phyloP scores from a whole-genome alignment of 2,797 vertebrate species.

The Artibeus lituratus region DNA sequence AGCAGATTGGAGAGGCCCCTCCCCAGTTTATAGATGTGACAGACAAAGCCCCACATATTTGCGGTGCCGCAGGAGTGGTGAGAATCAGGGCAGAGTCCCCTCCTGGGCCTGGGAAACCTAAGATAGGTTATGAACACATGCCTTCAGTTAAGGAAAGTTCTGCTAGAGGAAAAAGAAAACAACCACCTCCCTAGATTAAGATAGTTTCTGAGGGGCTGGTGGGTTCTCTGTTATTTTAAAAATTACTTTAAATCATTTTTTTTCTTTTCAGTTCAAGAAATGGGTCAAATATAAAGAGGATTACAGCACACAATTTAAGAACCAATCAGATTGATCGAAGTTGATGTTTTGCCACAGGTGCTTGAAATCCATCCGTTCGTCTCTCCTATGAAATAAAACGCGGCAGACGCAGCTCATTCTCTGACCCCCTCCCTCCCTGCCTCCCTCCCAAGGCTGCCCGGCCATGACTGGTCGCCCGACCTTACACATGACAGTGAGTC shows the following conservation, averaged over 20 bases:
- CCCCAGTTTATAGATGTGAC: neutral
- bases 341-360: neutral
- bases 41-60: neutral
- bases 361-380: neutral
- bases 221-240: neutral
- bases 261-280: slow-evolving; percentile 33
- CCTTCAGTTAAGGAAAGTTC: neutral
- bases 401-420: neutral
- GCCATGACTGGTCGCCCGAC: neutral
- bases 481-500: neutral
- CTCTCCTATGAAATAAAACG: neutral
- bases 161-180: neutral
- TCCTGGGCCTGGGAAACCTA: neutral
- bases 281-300: neutral
- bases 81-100: neutral
- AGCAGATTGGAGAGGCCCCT: neutral
- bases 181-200: neutral
- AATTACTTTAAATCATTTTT: neutral
- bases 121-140: neutral
- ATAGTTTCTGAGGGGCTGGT: neutral
- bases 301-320: slow-evolving; percentile 20
- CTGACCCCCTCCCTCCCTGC: too few relatives aligned
- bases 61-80: neutral
- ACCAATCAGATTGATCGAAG: neutral
- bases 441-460: neutral